Conservation (phyloP, 92 coral and sea anemone species). For the Paramuricea clavata region DNA sequence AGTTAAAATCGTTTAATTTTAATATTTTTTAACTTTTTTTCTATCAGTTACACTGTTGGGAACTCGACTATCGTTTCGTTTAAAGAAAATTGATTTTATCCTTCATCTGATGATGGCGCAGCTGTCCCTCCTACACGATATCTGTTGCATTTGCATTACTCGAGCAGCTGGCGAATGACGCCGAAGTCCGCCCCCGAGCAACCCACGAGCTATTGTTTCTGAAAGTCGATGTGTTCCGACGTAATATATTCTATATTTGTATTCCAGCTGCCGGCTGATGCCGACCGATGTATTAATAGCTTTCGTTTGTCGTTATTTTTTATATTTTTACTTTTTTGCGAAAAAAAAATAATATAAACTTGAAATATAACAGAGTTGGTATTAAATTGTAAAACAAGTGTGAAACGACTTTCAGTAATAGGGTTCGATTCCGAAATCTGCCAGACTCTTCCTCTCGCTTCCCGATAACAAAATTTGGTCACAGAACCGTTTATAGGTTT, state of each 20-base stretch:
- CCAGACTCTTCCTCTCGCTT: too few species aligned
- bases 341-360: too few species aligned
- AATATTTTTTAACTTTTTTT: not conserved
- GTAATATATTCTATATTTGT: not conserved
- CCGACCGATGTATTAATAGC: not conserved
- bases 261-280: constrained; percentile 5
- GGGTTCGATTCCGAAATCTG: too few species aligned
- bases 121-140: constrained; percentile 20
- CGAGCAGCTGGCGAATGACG: constrained; percentile 24
- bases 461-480: too few species aligned
- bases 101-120: not conserved
- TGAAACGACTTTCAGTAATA: too few species aligned
- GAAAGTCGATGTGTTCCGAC: not conserved
- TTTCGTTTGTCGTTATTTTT: too few species aligned
- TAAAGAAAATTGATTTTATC: not conserved
- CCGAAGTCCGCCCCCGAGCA: constrained; percentile 5
- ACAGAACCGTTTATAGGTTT: too few species aligned
- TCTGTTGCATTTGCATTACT: not conserved
- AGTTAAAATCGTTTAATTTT: not conserved
- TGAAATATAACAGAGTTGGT: too few species aligned
- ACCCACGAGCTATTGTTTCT: not conserved
- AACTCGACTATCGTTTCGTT: not conserved
- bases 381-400: too few species aligned
- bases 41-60: not conserved
- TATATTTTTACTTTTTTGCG: too few species aligned